These are phyloP conservation scores for Drosophila colorata DNA, from an alignment of 2,888 invertebrate species.

Conservation along the genomic window DNA sequence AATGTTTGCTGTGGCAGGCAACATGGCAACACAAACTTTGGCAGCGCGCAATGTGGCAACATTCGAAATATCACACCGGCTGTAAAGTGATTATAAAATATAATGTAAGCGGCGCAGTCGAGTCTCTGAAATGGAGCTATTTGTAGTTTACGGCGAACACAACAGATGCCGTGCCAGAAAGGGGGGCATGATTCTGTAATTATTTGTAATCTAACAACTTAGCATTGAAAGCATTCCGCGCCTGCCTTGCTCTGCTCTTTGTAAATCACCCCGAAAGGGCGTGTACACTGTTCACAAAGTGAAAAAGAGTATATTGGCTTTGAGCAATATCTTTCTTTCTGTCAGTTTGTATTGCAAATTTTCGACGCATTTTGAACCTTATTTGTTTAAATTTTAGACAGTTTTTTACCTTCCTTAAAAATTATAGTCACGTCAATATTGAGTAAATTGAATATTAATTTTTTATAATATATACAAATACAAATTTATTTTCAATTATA, in stretches of 20 bases:
- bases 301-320: not conserved
- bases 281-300: not conserved
- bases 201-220: slow-evolving; percentile 2
- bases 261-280: not conserved
- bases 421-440: no score
- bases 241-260: not conserved
- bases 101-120: slow-evolving; percentile 56
- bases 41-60: slow-evolving; percentile 56
- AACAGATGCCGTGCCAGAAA: slow-evolving; percentile 10
- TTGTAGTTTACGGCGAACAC: slow-evolving; percentile 3
- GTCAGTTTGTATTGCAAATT: no score
- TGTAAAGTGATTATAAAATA: slow-evolving; percentile 81
- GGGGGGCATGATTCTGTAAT: slow-evolving; percentile 1
- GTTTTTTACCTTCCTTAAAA: no score
- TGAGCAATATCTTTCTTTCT: no score
- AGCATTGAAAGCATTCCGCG: not conserved
- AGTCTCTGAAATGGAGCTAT: slow-evolving; percentile 26
- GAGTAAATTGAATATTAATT: no score
- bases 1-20: slow-evolving; percentile 35
- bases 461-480: no score
- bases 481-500: no score
- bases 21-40: slow-evolving; percentile 58
- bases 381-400: no score
- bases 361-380: no score
- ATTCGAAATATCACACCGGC: slow-evolving; percentile 77